These are phyloP conservation scores for Heliocidaris tuberculata DNA, from an alignment of 35 echinoderm and acorn worm species.

Conservation along the genomic window DNA sequence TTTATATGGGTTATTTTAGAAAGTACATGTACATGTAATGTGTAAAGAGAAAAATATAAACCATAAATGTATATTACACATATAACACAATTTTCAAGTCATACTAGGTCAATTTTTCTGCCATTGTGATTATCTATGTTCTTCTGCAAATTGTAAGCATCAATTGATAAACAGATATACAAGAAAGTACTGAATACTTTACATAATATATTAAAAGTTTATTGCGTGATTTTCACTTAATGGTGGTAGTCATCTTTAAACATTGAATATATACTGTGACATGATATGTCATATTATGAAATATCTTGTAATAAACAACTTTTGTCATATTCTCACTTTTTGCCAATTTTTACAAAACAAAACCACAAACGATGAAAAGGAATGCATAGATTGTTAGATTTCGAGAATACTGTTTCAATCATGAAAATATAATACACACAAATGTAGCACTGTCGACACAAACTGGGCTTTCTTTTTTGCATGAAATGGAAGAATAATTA, in stretches of 20 bases:
- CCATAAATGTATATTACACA: too few species aligned
- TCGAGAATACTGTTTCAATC: neutral
- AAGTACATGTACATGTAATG: too few species aligned
- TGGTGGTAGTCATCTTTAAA: neutral
- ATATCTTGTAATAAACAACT: too few species aligned
- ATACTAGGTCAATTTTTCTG: too few species aligned
- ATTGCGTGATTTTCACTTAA: neutral
- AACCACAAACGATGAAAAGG: neutral
- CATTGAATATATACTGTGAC: neutral
- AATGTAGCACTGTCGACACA: neutral
- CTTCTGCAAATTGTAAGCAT: too few species aligned
- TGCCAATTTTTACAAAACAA: neutral
- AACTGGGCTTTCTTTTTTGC: neutral
- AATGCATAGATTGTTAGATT: neutral
- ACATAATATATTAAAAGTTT: neutral
- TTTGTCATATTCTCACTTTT: neutral
- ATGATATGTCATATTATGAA: too few species aligned
- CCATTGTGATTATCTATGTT: too few species aligned
- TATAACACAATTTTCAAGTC: too few species aligned
- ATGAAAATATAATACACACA: constrained; percentile 5
- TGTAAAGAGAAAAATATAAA: too few species aligned
- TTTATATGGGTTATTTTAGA: too few species aligned
- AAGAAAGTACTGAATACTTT: too few species aligned
- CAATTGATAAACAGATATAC: too few species aligned
- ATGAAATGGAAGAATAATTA: neutral